Base-by-base conservation (phyloP, 2,113 vertebrate genomes). In the Chitala chitala region DNA sequence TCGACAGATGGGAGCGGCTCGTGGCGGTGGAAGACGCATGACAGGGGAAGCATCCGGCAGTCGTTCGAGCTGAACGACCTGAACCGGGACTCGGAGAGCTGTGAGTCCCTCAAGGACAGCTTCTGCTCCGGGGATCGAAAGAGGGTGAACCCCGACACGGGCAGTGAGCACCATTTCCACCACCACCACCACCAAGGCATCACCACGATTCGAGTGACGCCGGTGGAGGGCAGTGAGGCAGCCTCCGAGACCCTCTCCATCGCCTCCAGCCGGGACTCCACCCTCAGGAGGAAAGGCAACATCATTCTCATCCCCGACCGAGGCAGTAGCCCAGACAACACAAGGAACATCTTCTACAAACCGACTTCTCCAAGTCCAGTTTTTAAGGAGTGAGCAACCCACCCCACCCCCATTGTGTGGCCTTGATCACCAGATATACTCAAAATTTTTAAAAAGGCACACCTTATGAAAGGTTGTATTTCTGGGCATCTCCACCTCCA, bases 21-120 rank as follows among this genome's bases (percentile, higher is more conserved):
- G 3, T 98, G 96, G 96, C 90, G 96, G 70, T 98, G 96, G 96
- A 96, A 94, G 78, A 92, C 94, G 2, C 84, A 95, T 0, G 94
- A 94, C 68, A 92, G 94, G 66, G 64, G 90, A n/a, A 94, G 92
- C 40, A 89, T 98, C 20, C 91, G 92, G 50, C 93, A 96, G 79
- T 91, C 93, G 0, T 96, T 95, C 0, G 89, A 91, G 86, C 89
- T 95, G 74, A 95, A 95, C 4, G 94, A 98, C 79, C 91, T 95
- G 66, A 94, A 94, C 85, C 88, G 92, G 80, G 92, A 96, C 88
- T 92, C 92, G 0, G 95, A 96, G 74, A 94, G 93, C 83, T 93
- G 92, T 36, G 95, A 96, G 78, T 94, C 93, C 3, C 87, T 95
- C 72, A 94, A 92, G 84, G 95, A 96, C 82, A 90, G 83, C 76